These are phyloP conservation scores for Nothoprocta perdicaria DNA, from an alignment of 2,113 vertebrate species.

Conservation along the genomic window DNA sequence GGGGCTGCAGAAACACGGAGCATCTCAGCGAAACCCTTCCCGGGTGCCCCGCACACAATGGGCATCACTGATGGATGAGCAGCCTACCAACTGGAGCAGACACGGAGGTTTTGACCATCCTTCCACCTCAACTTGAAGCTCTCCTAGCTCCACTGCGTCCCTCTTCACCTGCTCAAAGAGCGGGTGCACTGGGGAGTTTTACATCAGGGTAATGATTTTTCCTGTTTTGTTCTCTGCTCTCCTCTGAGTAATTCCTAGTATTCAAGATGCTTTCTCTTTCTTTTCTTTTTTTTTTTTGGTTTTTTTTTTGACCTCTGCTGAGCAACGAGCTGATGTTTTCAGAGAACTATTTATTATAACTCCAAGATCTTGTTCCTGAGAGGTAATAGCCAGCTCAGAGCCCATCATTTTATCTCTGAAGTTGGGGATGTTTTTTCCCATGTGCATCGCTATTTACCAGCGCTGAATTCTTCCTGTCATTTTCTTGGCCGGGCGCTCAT, in stretches of 20 bases:
- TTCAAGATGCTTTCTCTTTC: background rate
- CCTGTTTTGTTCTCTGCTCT: slow-evolving; percentile 27
- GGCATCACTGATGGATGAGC: background rate
- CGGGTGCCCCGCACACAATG: too few species aligned
- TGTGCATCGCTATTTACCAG: background rate
- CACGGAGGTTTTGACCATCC: background rate
- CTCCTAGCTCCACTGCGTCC: background rate
- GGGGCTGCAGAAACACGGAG: background rate
- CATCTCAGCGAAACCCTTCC: background rate
- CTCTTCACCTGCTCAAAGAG: background rate
- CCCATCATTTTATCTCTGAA: slow-evolving; percentile 38
- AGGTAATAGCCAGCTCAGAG: slow-evolving; percentile 47
- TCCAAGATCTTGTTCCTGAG: slow-evolving; percentile 33
- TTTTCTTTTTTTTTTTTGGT: background rate
- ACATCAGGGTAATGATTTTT: accelerated
- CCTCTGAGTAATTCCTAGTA: slow-evolving; percentile 55
- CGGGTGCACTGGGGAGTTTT: background rate
- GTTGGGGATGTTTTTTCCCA: slow-evolving; percentile 33
- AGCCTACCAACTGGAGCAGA: background rate
- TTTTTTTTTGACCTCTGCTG: background rate
- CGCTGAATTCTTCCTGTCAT: slow-evolving; percentile 10
- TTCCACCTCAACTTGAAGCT: background rate
- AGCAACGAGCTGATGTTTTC: slow-evolving; percentile 56
- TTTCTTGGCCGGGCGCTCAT: slow-evolving; percentile 43
- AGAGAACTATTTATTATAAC: slow-evolving; percentile 11